Evolutionary conservation across 2,797 vertebrate genomes (phyloP), one percentile per base, ranked within the genome.

Genomic region (Sebastes minor): DNA sequence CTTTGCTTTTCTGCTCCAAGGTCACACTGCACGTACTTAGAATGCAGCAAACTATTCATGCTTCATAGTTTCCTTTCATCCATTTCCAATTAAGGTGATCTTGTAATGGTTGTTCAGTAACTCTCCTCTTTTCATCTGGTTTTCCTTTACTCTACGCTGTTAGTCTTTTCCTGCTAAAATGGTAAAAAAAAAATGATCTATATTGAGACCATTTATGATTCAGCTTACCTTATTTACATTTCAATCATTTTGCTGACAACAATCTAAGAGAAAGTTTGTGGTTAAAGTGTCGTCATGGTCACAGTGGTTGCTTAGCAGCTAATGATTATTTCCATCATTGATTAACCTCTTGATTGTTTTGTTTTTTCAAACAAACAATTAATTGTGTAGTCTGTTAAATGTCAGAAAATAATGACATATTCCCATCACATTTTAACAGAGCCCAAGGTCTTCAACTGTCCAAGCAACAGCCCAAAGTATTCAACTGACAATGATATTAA

Each of bases 71-170:
- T 69, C 18, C 59, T 62, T 70, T 82, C 30, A 80, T 68, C 57
- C 42, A 14, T 60, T 78, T 80, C 55, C 59, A 78, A 66, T 71
- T 66, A 66, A 68, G 62, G 69, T 69, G 35, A 69, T 32, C 49
- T 53, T 38, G 9, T 69, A 73, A 76, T 4, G 5, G 4, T 70
- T 59, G 30, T 57, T 57, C 35, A 63, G 8, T 42, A 23, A 32
- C 20, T 38, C 22, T 53, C 18, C 14, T 28, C 30, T 42, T 63
- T 62, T 18, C 6, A 18, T 35, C 4, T 65, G 18, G 6, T 61
- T 22, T 38, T 25, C 32, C 0, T 52, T 4, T 28, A 14, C 38
- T 42, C 1, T 42, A 72, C 4, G 6, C 23, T 53, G 4, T 30
- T 12, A 12, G 33, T 28, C 12, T 16, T 6, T 49, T 56, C 12